Evolutionary conservation across 2,113 vertebrate genomes (phyloP), one percentile per base, ranked within the genome.

Genomic region (Hipposideros armiger): DNA sequence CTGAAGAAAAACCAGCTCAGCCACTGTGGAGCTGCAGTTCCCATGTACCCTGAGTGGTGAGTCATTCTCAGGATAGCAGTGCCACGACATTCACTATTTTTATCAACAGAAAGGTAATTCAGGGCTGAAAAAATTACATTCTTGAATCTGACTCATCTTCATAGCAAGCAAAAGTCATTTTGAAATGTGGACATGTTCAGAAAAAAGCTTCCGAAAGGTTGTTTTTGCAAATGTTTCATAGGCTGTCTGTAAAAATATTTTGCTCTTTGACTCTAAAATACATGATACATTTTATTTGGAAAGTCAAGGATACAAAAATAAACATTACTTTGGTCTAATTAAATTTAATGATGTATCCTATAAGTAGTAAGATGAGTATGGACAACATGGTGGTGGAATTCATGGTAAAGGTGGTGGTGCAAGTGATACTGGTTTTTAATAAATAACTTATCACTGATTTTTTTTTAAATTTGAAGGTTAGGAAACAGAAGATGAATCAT

Each of bases 151-250:
- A 81, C 20, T 91, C 30, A 64, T 74, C 17, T 87, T 95, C 81
- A 91, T 72, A 90, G 10, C 24, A 80, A 96, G 16, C 22, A 92
- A 90, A 95, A 92, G 64, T 73, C 52, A 92, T 70, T 95, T 89
- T 66, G 19, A 66, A 90, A 92, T 67, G 80, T 77, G 17, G 13
- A 52, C 2, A 66, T 30, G 2, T 17, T 85, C 32, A 32, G 32
- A 45, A 85, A 90, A 93, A 92, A 42, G 58, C 24, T 45, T 77
- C 36, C 30, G 62, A 69, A 94, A 77, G 3, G 64, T 56, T 81
- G 13, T 73, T 1, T 52, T 78, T 84, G 30, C 22, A 92, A 84
- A 84, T 60, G 30, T 81, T 89, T 76, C 58, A 52, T 60, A 78
- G 28, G 11, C 64, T 94, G 16, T 3, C 32, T 93, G 3, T 4